Conservation (phyloP, 2,888 invertebrate species). For the Serrognathus titanus region DNA sequence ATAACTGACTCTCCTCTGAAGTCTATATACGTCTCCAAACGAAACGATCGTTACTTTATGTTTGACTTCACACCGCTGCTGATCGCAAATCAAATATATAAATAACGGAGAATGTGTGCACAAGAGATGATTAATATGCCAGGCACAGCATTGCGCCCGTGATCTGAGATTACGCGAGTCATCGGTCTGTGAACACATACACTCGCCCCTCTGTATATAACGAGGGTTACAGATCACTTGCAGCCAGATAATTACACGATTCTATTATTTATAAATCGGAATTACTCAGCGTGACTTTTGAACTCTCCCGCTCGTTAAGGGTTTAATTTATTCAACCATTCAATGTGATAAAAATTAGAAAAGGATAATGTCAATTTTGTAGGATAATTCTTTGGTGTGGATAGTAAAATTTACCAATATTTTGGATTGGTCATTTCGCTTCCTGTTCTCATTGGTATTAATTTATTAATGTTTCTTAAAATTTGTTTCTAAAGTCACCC, state of each 20-base stretch:
- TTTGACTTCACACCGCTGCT: slow-evolving; percentile 34
- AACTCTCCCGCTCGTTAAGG: too few relatives aligned
- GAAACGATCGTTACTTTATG: slow-evolving; percentile 26
- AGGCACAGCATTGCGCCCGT: slow-evolving; percentile 30
- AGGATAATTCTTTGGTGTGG: too few relatives aligned
- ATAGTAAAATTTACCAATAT: too few relatives aligned
- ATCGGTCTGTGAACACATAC: slow-evolving; percentile 39
- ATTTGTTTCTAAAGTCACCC: too few relatives aligned
- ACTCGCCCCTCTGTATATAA: slow-evolving; percentile 16
- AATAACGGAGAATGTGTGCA: slow-evolving; percentile 35
- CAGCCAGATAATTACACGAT: slow-evolving; percentile 43
- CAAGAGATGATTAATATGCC: slow-evolving; percentile 38
- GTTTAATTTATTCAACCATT: too few relatives aligned
- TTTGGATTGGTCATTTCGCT: too few relatives aligned
- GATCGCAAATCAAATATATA: slow-evolving; percentile 36
- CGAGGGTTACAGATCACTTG: slow-evolving; percentile 40
- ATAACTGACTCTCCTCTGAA: too few relatives aligned
- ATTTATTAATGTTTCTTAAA: too few relatives aligned
- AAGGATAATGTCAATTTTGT: too few relatives aligned
- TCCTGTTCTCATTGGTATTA: too few relatives aligned
- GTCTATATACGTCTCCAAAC: not conserved
- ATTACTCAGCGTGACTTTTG: too few relatives aligned
- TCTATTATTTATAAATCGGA: slow-evolving; percentile 39
- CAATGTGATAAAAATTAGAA: too few relatives aligned
- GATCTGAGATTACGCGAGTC: slow-evolving; percentile 41